Percentiles rank a stretch among this genome's conserved stretches.
Conservation (phyloP, 2,797 vertebrate genomes). For the Rhinophrynus dorsalis region DNA sequence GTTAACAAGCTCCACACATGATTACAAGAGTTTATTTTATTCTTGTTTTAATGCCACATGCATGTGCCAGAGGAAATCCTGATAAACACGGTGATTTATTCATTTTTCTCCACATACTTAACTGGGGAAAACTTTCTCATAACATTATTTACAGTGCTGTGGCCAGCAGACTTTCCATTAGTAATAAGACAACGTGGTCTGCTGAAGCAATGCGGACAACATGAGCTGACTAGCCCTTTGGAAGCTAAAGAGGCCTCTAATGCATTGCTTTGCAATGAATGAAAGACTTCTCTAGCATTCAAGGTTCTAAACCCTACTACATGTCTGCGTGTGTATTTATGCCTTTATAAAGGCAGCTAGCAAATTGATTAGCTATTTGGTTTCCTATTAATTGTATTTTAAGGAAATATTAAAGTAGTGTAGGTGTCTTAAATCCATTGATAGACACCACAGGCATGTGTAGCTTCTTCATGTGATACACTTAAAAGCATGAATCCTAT, state of each 20-base stretch:
- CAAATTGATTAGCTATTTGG: constrained; percentile 53
- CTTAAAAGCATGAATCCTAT: constrained; percentile 51
- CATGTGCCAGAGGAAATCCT: constrained; percentile 61
- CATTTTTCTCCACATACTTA: constrained; percentile 42
- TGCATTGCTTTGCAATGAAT: no score
- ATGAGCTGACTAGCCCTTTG: no score
- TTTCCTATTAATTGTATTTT: constrained; percentile 8
- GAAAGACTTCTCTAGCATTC: no score
- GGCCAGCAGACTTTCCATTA: constrained; percentile 62
- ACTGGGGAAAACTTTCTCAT: constrained; percentile 55
- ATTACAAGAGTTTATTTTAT: constrained; percentile 57
- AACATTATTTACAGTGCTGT: constrained; percentile 69
- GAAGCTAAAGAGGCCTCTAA: no score
- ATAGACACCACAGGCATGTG: constrained; percentile 52
- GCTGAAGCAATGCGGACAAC: constrained; percentile 66
- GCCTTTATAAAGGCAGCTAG: constrained; percentile 60
- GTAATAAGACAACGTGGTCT: constrained; percentile 58
- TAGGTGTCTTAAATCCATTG: constrained; percentile 22
- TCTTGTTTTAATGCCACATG: constrained; percentile 67
- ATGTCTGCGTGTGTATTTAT: constrained; percentile 54
- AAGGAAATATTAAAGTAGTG: constrained; percentile 47
- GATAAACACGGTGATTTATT: constrained; percentile 58
- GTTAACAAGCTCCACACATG: constrained; percentile 54
- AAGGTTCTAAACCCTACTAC: no score
- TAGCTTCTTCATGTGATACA: constrained; percentile 31